phyloP scores from a whole-genome alignment of 2,797 vertebrate species.

The Artibeus jamaicensis region DNA sequence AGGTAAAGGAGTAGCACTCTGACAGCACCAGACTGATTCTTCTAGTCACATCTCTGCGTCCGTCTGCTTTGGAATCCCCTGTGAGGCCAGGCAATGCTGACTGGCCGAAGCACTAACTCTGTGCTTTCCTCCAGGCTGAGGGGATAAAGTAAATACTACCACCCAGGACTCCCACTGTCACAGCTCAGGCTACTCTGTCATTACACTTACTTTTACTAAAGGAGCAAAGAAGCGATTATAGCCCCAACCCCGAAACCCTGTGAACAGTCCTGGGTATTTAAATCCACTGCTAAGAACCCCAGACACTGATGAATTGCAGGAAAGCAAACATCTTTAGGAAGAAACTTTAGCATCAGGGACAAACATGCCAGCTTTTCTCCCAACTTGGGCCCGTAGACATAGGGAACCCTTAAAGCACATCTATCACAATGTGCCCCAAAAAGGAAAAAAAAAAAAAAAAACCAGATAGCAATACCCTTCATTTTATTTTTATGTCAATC shows the following conservation, averaged over 20 bases:
- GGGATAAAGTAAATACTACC: background rate
- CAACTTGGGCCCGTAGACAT: background rate
- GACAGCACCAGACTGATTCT: background rate
- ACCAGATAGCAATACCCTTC: background rate
- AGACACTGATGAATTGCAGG: background rate
- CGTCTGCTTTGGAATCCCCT: background rate
- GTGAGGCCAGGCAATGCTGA: background rate
- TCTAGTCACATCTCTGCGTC: background rate
- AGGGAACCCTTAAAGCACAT: background rate
- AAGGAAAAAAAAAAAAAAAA: background rate
- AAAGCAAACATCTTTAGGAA: background rate
- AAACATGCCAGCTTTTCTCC: background rate
- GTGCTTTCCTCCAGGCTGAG: background rate
- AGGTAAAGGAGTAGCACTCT: background rate
- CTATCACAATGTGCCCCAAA: background rate
- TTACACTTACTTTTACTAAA: background rate
- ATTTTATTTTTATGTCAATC: background rate
- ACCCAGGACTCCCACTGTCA: background rate
- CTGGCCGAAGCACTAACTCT: background rate
- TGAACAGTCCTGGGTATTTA: background rate
- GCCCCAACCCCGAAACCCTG: background rate
- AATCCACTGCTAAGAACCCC: conserved; percentile 1
- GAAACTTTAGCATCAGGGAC: background rate
- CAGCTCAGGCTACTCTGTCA: background rate
- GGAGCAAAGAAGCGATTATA: background rate